A percentile compares a stretch with the other conserved stretches of the same genome.
Conservation (phyloP, 2,888 invertebrate species). For the Drosophila robusta region DNA sequence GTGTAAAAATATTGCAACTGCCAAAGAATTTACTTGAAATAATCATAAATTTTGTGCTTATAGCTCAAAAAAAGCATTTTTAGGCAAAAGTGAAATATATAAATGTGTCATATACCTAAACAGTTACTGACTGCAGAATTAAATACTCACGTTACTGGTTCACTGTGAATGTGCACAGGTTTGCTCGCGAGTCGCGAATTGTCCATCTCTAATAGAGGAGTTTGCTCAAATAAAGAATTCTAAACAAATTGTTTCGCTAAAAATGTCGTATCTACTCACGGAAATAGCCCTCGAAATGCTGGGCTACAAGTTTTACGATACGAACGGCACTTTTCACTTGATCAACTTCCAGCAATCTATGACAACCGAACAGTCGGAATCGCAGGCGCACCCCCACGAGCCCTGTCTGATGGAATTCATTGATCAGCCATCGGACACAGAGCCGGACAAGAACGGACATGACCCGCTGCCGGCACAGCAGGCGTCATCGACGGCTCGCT, state of each 20-base stretch:
- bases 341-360: slow-evolving; percentile 77
- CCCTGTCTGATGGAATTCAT: slow-evolving; percentile 56
- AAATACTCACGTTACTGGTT: not conserved
- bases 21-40: not conserved
- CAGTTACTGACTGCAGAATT: not conserved
- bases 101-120: too few species aligned
- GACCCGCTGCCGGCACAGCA: not conserved
- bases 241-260: not conserved
- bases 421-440: slow-evolving; percentile 22
- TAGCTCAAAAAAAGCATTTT: not conserved
- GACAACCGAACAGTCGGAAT: slow-evolving; percentile 33
- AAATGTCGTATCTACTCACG: slow-evolving; percentile 83
- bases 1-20: not conserved
- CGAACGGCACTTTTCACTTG: slow-evolving; percentile 74
- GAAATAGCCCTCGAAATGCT: slow-evolving; percentile 84
- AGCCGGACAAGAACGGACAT: slow-evolving; percentile 16
- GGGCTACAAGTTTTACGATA: slow-evolving; percentile 83
- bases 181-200: not conserved
- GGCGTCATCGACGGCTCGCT: not conserved
- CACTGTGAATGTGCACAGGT: not conserved
- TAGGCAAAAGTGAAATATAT: too few species aligned
- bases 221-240: not conserved
- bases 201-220: not conserved
- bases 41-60: not conserved
- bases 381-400: slow-evolving; percentile 52